Evolutionary conservation across 2,888 invertebrate species (phyloP), one percentile per base, ranked within the genome.

Genomic region (Tetragonula carbonaria): DNA sequence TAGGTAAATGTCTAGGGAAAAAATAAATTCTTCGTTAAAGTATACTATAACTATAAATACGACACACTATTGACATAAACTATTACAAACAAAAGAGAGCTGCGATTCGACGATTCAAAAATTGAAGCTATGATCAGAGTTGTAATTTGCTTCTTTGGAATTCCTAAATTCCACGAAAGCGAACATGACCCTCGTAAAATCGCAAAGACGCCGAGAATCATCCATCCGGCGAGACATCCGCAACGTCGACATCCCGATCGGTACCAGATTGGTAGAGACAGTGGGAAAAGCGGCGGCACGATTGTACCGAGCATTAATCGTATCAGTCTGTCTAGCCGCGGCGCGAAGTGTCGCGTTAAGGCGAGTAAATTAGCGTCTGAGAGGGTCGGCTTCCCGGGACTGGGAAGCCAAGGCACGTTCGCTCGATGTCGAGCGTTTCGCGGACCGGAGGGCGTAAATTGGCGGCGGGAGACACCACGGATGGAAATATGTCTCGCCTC

Each of bases 401-500:
- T 63, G 63, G 53, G 66, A 62, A 65, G 75, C n/a, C 28, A 28
- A 13, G 33, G 57, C 67, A 65, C 74, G 84, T 74, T 76, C n/a
- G 68, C n/a, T 62, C 62, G 3, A 45, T n/a, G 59, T 45, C 50
- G 33, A 38, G 71, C 50, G 51, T 71, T 57, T 67, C 74, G 67
- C 59, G 63, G 63, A 38, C 72, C 78, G 53, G 70, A 77, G 77
- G 63, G 77, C 75, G 81, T 83, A 84, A 87, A 87, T 85, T 82
- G 82, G 76, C 76, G 78, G 50, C 67, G 63, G 62, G 72, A 86
- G 81, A 84, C 74, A 62, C 66, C 63, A 5, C 51, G 71, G 70
- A 74, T 80, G 82, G 77, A 90, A 88, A 86, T 87, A 82, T 82
- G 80, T 73, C 53, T 71, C 63, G 63, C 63, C 63, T 77, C 70